A percentile compares a stretch with the other conserved stretches of the same genome.
Conservation (phyloP, 2,113 vertebrate species). For the Saguinus midas region DNA sequence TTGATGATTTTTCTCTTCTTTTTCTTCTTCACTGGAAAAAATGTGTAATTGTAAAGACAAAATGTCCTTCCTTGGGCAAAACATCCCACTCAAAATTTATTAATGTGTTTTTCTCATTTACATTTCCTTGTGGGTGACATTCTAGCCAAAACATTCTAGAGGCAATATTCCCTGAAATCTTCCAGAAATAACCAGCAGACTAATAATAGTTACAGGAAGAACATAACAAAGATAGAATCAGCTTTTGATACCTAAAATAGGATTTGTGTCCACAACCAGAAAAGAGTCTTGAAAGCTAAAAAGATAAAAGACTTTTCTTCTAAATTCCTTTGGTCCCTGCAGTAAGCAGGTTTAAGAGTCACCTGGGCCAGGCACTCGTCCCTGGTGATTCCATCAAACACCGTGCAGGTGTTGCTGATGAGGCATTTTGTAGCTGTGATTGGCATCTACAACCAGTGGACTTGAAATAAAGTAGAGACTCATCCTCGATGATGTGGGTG, state of each 20-base stretch:
- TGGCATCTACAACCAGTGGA: not conserved
- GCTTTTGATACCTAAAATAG: not conserved
- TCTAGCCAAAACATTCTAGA: not conserved
- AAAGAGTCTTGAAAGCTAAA: slow-evolving; percentile 21
- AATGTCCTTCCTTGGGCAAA: slow-evolving; percentile 6
- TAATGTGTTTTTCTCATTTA: slow-evolving; percentile 31
- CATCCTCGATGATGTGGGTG: not conserved
- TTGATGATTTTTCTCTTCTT: not conserved
- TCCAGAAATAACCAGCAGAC: not conserved
- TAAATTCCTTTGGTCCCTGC: not conserved
- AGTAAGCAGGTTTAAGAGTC: not conserved
- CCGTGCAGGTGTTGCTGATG: not conserved
- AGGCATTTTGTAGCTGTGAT: not conserved
- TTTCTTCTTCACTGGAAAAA: not conserved
- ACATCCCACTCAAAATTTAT: not conserved
- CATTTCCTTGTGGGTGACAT: not conserved
- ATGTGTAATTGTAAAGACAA: slow-evolving; percentile 4
- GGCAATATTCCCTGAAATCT: not conserved
- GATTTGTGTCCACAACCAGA: not conserved
- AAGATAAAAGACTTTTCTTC: not conserved
- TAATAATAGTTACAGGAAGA: not conserved
- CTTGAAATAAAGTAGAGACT: not conserved
- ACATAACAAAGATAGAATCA: not conserved
- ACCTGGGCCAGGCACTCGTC: not conserved
- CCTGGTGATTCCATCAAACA: not conserved